Evolutionary conservation across 2,113 vertebrate genomes (phyloP), one percentile per base, ranked within the genome.

Genomic region (Sinocyclocheilus anophthalmus): DNA sequence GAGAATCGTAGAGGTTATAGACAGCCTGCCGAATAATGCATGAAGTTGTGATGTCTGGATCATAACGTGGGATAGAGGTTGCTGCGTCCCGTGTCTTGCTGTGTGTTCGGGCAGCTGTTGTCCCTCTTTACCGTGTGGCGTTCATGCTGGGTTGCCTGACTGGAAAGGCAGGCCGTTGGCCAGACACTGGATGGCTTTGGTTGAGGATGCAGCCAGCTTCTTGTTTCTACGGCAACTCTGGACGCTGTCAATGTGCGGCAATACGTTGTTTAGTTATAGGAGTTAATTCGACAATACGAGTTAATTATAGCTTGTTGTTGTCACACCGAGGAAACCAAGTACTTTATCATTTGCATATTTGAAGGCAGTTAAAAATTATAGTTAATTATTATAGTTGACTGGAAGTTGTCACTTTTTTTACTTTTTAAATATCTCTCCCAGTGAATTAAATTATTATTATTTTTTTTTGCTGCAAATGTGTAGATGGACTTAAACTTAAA

Each of bases 171-270:
- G 84, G 86, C 88, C 87, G 89, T 91, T 91, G 92, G 92, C 92
- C 91, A 91, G 88, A 81, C 84, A 87, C 89, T 81, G 90, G 88
- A 90, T 85, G 86, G 87, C 91, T 90, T 92, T 88, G 93, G 90
- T 89, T 89, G 88, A 88, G 89, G 89, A 85, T 76, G 22, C 83
- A 42, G 86, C 79, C 57, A 85, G 87, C 85, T 82, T 85, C 76
- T 78, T 0, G 90, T 93, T 89, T 88, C 91, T 81, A 90, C 90
- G 89, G 90, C 89, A 89, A 93, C 87, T 2, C 84, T 82, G 86
- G 88, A 90, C 26, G 88, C 92, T 89, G 59, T 30, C 30, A 65
- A 14, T 10, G 5, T 80, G 65, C 5, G 2, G 61, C 78, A 88
- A 87, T 88, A 89, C n/a, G 87, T 86, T 77, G 83, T 86, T 89